A percentile compares a stretch with the other conserved stretches of the same genome.
These are phyloP conservation scores for Caerostris extrusa DNA, from an alignment of 1,140 invertebrate genomes.

Conservation along the genomic window DNA sequence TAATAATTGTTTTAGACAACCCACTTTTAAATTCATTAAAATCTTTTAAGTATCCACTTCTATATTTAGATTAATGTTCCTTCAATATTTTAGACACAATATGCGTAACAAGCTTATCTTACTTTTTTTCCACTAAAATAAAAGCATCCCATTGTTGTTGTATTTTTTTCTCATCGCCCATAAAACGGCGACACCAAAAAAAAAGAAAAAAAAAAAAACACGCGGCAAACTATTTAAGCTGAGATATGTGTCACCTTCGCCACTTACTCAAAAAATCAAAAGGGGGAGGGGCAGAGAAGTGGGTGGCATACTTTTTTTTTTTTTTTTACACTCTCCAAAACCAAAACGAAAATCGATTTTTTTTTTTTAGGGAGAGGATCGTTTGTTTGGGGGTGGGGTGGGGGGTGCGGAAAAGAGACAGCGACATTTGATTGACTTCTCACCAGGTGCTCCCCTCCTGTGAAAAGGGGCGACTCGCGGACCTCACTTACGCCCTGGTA, in stretches of 20 bases:
- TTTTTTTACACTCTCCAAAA: slow-evolving; percentile 42
- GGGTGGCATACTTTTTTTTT: slow-evolving; percentile 7
- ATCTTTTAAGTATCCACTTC: no score
- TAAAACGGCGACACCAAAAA: slow-evolving; percentile 4
- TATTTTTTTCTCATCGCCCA: neutral
- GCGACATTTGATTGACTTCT: slow-evolving; percentile 74
- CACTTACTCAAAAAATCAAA: neutral
- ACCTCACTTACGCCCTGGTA: slow-evolving; percentile 63
- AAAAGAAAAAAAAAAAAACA: neutral
- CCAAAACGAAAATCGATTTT: slow-evolving; percentile 72
- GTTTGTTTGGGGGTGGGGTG: neutral
- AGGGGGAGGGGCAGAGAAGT: neutral
- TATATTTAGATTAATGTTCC: no score
- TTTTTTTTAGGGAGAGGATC: slow-evolving; percentile 1
- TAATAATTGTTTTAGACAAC: no score
- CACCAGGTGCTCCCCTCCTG: slow-evolving; percentile 62
- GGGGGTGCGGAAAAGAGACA: neutral
- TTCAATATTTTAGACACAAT: no score
- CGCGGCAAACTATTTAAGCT: slow-evolving; percentile 17
- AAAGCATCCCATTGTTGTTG: neutral
- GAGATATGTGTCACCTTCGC: neutral
- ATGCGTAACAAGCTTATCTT: no score
- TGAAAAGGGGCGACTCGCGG: slow-evolving; percentile 25
- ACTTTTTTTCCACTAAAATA: no score
- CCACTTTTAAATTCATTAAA: no score